Conservation (phyloP, 2,888 invertebrate species). For the Noctua comes region DNA sequence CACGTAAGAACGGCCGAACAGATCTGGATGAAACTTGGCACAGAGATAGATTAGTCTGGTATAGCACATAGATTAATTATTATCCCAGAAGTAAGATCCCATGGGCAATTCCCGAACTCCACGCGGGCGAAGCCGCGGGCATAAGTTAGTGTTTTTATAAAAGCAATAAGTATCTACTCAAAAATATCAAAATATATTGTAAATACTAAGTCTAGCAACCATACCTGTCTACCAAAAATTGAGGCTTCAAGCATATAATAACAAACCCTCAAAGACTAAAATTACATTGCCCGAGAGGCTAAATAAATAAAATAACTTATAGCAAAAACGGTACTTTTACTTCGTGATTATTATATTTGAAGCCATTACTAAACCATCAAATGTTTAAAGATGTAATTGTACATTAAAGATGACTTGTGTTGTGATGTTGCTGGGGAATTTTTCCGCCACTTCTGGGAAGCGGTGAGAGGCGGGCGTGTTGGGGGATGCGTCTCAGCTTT, state of each 20-base stretch:
- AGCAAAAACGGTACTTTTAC: background rate
- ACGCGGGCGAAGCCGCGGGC: too few relatives aligned
- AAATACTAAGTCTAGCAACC: background rate
- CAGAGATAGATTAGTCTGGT: too few relatives aligned
- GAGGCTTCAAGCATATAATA: too few relatives aligned
- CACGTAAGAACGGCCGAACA: too few relatives aligned
- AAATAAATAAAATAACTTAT: background rate
- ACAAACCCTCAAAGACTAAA: background rate
- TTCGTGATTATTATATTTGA: background rate
- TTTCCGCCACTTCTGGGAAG: background rate
- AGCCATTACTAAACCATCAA: background rate
- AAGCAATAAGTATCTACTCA: background rate
- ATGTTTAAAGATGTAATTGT: background rate
- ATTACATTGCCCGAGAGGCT: background rate
- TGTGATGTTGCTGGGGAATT: background rate
- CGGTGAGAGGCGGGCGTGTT: background rate
- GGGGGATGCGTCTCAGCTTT: background rate
- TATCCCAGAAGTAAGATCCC: too few relatives aligned
- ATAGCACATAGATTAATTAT: too few relatives aligned
- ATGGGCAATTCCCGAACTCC: too few relatives aligned
- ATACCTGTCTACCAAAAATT: background rate
- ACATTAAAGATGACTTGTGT: background rate
- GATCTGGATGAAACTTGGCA: too few relatives aligned
- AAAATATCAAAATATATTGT: background rate
- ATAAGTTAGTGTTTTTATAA: background rate